Evolutionary conservation across 2,113 vertebrate genomes (phyloP).

Genomic region (Odocoileus hemionus): DNA sequence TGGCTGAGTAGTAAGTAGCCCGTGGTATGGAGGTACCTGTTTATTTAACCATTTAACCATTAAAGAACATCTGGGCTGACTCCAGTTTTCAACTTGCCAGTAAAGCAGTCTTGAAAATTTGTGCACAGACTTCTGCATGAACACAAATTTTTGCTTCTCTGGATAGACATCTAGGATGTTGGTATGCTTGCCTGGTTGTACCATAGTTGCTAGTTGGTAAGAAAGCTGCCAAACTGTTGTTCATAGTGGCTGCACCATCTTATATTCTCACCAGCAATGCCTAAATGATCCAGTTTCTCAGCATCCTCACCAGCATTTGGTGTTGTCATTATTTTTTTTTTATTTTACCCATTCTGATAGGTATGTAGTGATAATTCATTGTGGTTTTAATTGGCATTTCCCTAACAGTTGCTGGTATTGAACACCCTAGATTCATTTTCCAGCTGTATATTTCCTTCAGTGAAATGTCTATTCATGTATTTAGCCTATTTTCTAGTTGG

Average conservation of each 20-base stretch:
- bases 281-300: background rate
- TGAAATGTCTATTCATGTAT: background rate
- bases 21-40: fast-evolving
- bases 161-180: background rate
- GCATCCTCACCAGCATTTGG: background rate
- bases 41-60: background rate
- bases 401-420: background rate
- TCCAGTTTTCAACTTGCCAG: background rate
- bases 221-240: background rate
- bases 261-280: background rate
- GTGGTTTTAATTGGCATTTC: background rate
- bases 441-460: background rate
- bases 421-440: background rate
- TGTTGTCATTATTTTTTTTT: background rate
- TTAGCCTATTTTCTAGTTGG: background rate
- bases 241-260: fast-evolving
- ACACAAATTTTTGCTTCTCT: background rate
- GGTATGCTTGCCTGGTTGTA: background rate
- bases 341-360: background rate
- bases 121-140: background rate
- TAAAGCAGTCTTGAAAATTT: background rate
- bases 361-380: background rate
- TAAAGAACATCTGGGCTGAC: background rate
- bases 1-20: background rate
- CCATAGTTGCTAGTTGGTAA: background rate